Base-by-base conservation (phyloP, 2,888 invertebrate genomes). In the Chalcosyrphus nemorum region DNA sequence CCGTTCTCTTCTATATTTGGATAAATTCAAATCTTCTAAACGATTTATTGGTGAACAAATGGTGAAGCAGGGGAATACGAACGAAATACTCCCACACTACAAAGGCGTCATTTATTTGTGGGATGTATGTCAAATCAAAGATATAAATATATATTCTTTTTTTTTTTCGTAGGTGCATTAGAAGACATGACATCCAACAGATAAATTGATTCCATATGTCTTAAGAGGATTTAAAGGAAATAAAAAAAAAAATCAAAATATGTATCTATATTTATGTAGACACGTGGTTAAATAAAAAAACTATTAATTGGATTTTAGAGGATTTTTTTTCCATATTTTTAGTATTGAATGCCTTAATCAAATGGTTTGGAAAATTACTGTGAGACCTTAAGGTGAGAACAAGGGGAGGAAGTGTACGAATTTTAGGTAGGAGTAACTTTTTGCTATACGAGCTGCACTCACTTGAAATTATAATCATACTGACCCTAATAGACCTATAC, bases 1-100 rank as follows among this genome's bases (percentile, higher is more conserved):
- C 52, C 52, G 52, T 52, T 24, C 27, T 29, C 52, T 52, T 52
- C 52, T 52, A 52, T 52, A 52, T 52, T 52, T 52, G 52, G 52
- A 52, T 7, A 52, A 29, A 2, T 47, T 47, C 7, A 15, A 29
- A 4, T 47, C 47, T 52, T 15, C 1, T n/a, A 7, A 52, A 52
- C 13, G 13, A 52, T 52, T 52, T 52, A 52, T 47, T 47, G n/a
- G n/a, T 29, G 15, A 52, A 27, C 52, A 52, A 52, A 52, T 45
- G 45, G 45, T 45, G 13, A 5, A 13, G 38, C 38, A 38, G 38
- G 38, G 13, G 38, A 38, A 38, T 38, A 13, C 13, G 11, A 1
- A 38, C n/a, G 5, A 38, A 38, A 38, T 5, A 13, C 38, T 38
- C 38, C 38, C 38, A 38, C 38, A 38, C 38, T 38, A 38, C 38